Base-by-base conservation (phyloP, 2,797 vertebrate species). In the Sebastes goodei region DNA sequence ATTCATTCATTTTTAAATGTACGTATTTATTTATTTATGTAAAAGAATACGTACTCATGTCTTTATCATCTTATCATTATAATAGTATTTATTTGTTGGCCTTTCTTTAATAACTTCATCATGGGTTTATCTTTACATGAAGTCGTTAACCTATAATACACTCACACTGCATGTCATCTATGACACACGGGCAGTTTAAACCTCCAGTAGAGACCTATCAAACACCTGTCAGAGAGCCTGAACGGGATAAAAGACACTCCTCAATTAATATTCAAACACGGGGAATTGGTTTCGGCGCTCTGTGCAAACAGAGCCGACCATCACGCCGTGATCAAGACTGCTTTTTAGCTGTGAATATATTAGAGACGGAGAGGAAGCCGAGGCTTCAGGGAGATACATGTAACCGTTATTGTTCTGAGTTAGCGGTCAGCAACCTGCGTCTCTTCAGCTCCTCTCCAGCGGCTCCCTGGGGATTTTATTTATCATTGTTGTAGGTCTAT, bases 221-320 rank as follows among this genome's bases (percentile, higher is more conserved):
- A 63, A 88, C 76, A 78, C 52, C 29, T 33, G 71, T 80, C 71
- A 80, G 42, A 56, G 53, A 56, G 67, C 67, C 80, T 68, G 63
- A 76, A 74, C 63, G 55, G 77, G 90, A 93, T 95, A 77, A 95
- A 93, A 94, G 89, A 71, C 81, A 29, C 74, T 72, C 33, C 79
- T 55, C 71, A 74, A 93, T 95, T 89, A 94, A 94, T 95, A 94
- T 95, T 94, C 90, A 93, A 87, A 90, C 75, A 3, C 5, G 84
- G 76, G 89, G 90, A 91, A 83, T 86, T 89, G 85, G 86, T 79
- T 78, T 72, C 69, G 70, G 77, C 27, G 70, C 83, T 78, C 75
- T 71, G 88, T 80, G 92, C 88, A 92, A 90, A 89, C 86, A 84
- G 61, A 84, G 82, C 63, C 86, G 78, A 78, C 78, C 20, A 86